Evolutionary conservation across 2,797 vertebrate species (phyloP).

Genomic region (Falco concolor): DNA sequence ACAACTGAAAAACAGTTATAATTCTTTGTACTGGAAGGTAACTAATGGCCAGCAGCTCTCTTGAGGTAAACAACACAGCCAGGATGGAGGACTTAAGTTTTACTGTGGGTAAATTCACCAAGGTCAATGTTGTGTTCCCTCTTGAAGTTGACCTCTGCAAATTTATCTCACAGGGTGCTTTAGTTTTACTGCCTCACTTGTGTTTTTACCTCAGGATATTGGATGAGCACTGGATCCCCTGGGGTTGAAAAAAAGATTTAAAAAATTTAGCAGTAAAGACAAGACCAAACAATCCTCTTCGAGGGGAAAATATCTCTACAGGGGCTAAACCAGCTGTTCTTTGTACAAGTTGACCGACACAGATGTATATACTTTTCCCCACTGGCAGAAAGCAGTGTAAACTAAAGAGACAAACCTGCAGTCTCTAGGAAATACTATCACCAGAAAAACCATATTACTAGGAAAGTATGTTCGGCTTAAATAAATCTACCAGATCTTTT

Average conservation of each 20-base stretch:
- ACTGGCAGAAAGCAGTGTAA: conserved; percentile 21
- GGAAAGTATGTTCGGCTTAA: not conserved
- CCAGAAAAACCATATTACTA: not conserved
- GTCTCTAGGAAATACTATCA: not conserved
- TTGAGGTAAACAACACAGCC: conserved; percentile 4
- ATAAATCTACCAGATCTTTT: not conserved
- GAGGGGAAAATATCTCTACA: conserved; percentile 4
- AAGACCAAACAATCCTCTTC: conserved; percentile 43
- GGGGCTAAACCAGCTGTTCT: conserved; percentile 25
- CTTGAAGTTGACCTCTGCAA: conserved; percentile 18
- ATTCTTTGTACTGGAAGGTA: not conserved
- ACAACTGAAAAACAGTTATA: not conserved
- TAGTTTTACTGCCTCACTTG: conserved; percentile 7
- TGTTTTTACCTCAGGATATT: conserved; percentile 9
- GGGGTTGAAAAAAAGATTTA: not conserved
- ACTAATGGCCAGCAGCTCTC: not conserved
- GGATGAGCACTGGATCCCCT: not conserved
- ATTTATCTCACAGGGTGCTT: not conserved
- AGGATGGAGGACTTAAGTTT: not conserved
- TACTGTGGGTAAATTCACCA: conserved; percentile 9
- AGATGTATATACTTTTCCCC: not conserved
- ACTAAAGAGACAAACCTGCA: not conserved
- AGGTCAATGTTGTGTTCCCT: not conserved
- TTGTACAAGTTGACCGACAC: not conserved
- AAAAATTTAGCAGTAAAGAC: not conserved